These are phyloP conservation scores for Elephas maximus DNA, from an alignment of 2,113 vertebrate species.

Conservation along the genomic window DNA sequence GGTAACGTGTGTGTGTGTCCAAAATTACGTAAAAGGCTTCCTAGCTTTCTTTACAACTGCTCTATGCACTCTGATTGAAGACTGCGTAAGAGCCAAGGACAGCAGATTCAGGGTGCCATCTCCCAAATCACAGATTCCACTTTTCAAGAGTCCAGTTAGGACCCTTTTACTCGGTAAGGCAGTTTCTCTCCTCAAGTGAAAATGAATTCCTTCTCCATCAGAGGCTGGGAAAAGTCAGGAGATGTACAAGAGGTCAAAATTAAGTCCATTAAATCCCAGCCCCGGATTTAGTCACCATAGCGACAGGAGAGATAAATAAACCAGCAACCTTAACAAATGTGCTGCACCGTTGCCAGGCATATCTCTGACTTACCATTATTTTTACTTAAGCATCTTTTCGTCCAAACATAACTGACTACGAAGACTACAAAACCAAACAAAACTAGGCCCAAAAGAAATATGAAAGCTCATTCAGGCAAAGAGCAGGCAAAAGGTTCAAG, in stretches of 20 bases:
- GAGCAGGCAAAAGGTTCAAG: constrained; percentile 69
- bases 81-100: not conserved
- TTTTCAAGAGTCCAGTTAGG: not conserved
- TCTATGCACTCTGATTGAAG: not conserved
- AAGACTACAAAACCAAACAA: constrained; percentile 81
- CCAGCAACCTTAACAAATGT: constrained; percentile 82
- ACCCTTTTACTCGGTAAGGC: constrained; percentile 55
- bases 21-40: not conserved
- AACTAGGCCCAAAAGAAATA: constrained; percentile 80
- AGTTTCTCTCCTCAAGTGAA: constrained; percentile 60
- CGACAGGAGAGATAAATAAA: constrained; percentile 82
- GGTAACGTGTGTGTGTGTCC: not conserved
- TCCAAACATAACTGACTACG: constrained; percentile 78
- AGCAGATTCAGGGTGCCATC: not conserved
- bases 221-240: constrained; percentile 72
- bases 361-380: constrained; percentile 78
- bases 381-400: constrained; percentile 77
- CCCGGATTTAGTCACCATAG: constrained; percentile 77
- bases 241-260: constrained; percentile 79
- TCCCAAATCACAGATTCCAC: not conserved
- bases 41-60: constrained; percentile 30
- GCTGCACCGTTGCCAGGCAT: constrained; percentile 80
- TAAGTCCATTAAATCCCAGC: constrained; percentile 81
- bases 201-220: constrained; percentile 73
- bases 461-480: constrained; percentile 72